Percentiles rank a stretch among this genome's conserved stretches.
Evolutionary conservation across 2,888 invertebrate species (phyloP).

Genomic region (Abrostola tripartita): DNA sequence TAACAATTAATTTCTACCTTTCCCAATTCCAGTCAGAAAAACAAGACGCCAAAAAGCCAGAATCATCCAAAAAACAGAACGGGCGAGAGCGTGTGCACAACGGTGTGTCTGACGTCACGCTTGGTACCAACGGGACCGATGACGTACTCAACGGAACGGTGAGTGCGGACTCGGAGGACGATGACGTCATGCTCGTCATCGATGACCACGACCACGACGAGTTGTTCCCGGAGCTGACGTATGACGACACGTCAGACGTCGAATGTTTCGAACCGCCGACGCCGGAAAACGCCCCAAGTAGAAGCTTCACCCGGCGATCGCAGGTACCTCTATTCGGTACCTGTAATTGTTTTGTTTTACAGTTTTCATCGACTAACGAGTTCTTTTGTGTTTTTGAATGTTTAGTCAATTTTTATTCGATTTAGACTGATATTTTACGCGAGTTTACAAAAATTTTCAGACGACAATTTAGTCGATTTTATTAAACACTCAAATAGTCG

Average conservation of each 20-base stretch:
- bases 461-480: neutral
- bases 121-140: conserved; percentile 56
- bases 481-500: neutral
- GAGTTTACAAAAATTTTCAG: neutral
- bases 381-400: neutral
- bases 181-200: conserved; percentile 69
- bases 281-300: conserved; percentile 68
- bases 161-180: conserved; percentile 73
- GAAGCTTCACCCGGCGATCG: conserved; percentile 81
- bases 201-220: conserved; percentile 78
- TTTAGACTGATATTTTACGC: neutral
- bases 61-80: conserved; percentile 68
- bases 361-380: conserved; percentile 1
- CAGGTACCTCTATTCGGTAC: conserved; percentile 74
- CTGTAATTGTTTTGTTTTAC: conserved; percentile 41
- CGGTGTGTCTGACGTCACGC: conserved; percentile 61
- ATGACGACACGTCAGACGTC: conserved; percentile 80
- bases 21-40: conserved; percentile 67
- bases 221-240: conserved; percentile 83
- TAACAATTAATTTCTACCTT: neutral
- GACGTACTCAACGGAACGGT: conserved; percentile 67
- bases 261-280: conserved; percentile 74
- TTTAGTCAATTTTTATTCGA: neutral
- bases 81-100: conserved; percentile 64
- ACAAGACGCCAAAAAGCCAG: conserved; percentile 55